Conservation (phyloP, 53 echinoderm and acorn worm genomes). For the Antedon mediterranea region DNA sequence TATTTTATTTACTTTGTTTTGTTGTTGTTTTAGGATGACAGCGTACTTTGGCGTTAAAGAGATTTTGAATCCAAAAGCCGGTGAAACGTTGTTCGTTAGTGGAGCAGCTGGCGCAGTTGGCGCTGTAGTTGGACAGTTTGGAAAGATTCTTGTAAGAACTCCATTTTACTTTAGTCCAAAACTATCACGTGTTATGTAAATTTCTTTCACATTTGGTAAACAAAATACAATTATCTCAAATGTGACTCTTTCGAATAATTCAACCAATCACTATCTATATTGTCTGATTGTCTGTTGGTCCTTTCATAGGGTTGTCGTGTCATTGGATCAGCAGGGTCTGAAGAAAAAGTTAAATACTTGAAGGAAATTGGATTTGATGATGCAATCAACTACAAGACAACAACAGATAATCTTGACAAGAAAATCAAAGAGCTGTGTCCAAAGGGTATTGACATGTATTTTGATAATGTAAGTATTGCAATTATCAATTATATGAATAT, state of each 20-base stretch:
- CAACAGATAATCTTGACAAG: slow-evolving; percentile 40
- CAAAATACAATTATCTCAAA: too few species aligned
- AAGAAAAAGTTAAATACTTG: slow-evolving; percentile 28
- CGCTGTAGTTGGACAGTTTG: slow-evolving; percentile 1
- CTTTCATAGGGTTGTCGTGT: slow-evolving; percentile 45
- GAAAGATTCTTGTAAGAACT: background rate
- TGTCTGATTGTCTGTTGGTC: too few species aligned
- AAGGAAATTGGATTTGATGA: slow-evolving; percentile 69
- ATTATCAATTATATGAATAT: background rate
- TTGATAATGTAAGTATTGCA: slow-evolving; percentile 70
- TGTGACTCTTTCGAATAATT: too few species aligned
- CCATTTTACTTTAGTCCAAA: too few species aligned
- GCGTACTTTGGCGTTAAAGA: background rate
- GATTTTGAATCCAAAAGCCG: background rate
- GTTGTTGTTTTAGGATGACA: background rate
- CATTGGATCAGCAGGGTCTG: slow-evolving; percentile 43
- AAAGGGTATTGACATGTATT: slow-evolving; percentile 66
- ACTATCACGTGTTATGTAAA: too few species aligned
- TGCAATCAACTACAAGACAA: slow-evolving; percentile 69
- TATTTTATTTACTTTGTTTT: too few species aligned
- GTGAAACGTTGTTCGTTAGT: background rate
- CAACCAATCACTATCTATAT: too few species aligned
- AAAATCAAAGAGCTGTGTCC: slow-evolving; percentile 60
- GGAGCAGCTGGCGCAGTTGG: slow-evolving; percentile 1
- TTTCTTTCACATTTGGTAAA: too few species aligned